A percentile compares a stretch with the other conserved stretches of the same genome.
Conservation (phyloP, 2,113 vertebrate genomes). For the Thomomys bottae region DNA sequence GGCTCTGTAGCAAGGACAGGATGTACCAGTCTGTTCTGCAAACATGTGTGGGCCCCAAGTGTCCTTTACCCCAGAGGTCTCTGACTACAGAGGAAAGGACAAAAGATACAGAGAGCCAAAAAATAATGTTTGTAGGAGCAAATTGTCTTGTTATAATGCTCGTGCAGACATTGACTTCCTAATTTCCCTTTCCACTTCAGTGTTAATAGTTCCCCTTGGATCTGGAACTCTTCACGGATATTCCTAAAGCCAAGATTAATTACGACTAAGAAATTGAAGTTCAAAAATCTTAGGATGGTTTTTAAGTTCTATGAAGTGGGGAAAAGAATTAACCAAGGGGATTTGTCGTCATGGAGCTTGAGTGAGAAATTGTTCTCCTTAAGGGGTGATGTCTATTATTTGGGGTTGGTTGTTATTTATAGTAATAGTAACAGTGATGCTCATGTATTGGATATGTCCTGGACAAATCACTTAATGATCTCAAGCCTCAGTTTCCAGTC, state of each 20-base stretch:
- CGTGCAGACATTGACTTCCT: conserved; percentile 20
- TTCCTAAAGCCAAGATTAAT: conserved; percentile 40
- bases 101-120: conserved; percentile 58
- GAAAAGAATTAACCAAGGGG: background rate
- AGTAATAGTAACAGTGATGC: background rate
- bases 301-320: conserved; percentile 21
- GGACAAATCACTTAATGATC: no score
- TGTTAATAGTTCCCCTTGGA: conserved; percentile 19
- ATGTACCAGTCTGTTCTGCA: conserved; percentile 72
- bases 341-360: conserved; percentile 32
- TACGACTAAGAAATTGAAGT: conserved; percentile 19
- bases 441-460: no score
- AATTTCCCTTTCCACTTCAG: conserved; percentile 44
- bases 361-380: conserved; percentile 19
- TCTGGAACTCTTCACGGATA: conserved; percentile 1
- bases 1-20: conserved; percentile 71
- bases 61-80: conserved; percentile 54
- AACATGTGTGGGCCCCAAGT: conserved; percentile 56
- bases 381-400: background rate
- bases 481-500: no score
- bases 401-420: background rate
- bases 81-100: conserved; percentile 55
- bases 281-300: background rate
- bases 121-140: conserved; percentile 41
- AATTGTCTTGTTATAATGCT: background rate